Conservation (phyloP, 2,113 vertebrate genomes). For the Chaenogobius annularis region DNA sequence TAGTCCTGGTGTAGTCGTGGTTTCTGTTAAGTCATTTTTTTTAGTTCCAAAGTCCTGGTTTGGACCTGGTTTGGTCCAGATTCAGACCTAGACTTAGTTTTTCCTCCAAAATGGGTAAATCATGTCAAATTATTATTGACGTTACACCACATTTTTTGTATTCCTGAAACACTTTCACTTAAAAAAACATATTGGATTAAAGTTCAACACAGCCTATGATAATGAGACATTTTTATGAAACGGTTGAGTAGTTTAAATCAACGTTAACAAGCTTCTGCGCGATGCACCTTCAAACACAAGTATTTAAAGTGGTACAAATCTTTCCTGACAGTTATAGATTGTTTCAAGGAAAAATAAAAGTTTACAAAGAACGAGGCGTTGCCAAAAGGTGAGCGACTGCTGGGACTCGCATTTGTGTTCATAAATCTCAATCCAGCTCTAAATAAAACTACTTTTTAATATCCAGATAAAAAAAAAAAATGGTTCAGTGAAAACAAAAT, state of each 20-base stretch:
- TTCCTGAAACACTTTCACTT: too few relatives aligned
- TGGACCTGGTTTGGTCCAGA: too few relatives aligned
- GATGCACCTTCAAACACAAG: neutral
- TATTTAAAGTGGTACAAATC: conserved; percentile 14
- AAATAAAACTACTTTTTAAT: conserved; percentile 4
- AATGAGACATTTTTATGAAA: neutral
- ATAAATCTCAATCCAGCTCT: neutral
- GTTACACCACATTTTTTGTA: too few relatives aligned
- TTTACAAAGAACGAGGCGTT: neutral
- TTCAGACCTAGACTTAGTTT: neutral
- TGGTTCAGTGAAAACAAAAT: conserved; percentile 6
- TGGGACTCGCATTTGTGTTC: conserved; percentile 5
- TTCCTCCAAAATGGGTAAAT: neutral
- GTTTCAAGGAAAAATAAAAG: conserved; percentile 12
- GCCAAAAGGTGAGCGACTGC: conserved; percentile 25
- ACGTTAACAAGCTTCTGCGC: neutral
- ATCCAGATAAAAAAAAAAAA: conserved; percentile 1
- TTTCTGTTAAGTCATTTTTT: too few relatives aligned
- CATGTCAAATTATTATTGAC: too few relatives aligned
- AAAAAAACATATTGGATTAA: too few relatives aligned
- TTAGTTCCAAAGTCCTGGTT: too few relatives aligned
- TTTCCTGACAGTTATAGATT: neutral
- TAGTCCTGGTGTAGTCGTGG: too few relatives aligned
- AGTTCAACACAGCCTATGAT: too few relatives aligned
- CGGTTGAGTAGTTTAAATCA: neutral